Percentiles rank a stretch among this genome's conserved stretches.
Evolutionary conservation across 2,888 invertebrate genomes (phyloP).

Genomic region (Acanthosepion pharaonis): DNA sequence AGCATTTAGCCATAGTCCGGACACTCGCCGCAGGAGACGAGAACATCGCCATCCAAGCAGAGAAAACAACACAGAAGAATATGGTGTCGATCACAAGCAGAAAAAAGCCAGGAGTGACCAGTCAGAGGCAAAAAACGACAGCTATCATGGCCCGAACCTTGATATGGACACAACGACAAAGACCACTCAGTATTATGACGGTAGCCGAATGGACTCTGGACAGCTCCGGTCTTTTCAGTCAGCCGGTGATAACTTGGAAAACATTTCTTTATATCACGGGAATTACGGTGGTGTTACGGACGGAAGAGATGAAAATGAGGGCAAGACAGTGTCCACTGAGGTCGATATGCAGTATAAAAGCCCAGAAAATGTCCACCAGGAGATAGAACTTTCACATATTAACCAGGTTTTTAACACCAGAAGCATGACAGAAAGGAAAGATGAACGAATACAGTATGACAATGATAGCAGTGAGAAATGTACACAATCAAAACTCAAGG

Average conservation of each 20-base stretch:
- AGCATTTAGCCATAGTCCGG: neutral
- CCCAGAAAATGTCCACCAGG: neutral
- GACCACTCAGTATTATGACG: neutral
- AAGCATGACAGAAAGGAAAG: neutral
- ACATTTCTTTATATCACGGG: neutral
- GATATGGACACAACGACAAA: neutral
- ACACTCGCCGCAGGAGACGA: neutral
- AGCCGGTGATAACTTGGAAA: neutral
- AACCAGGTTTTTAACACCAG: neutral
- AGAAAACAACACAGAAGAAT: neutral
- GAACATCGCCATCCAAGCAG: neutral
- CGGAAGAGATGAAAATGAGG: neutral
- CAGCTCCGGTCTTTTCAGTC: neutral
- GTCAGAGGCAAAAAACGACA: neutral
- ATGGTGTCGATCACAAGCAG: neutral
- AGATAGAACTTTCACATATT: neutral
- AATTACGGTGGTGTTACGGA: neutral
- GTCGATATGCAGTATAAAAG: neutral
- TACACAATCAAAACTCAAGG: neutral
- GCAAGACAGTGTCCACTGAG: neutral
- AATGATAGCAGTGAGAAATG: neutral
- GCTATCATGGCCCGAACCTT: neutral
- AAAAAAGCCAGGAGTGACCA: neutral
- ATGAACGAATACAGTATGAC: neutral
- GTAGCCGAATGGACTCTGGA: neutral